A percentile compares a stretch with the other conserved stretches of the same genome.
Conservation (phyloP, 2,113 vertebrate species). For the Leptobrachium ailaonicum region DNA sequence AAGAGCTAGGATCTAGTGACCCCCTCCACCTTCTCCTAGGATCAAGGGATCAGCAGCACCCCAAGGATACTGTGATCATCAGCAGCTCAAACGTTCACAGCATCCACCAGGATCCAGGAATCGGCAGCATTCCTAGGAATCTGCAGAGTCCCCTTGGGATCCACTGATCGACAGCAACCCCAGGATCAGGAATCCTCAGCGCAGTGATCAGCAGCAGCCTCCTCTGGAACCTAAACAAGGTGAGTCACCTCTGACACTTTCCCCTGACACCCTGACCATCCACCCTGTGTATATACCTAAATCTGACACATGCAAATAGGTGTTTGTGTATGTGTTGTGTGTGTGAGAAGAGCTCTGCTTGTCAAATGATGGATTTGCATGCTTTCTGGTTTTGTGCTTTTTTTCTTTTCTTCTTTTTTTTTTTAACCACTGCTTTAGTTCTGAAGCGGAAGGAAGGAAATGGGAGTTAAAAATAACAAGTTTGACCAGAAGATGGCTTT, state of each 20-base stretch:
- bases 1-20: not conserved
- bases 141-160: not conserved
- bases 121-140: not conserved
- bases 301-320: not conserved
- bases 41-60: not conserved
- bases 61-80: not conserved
- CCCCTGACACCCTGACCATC: too few relatives aligned
- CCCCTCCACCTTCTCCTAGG: not conserved
- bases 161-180: not conserved
- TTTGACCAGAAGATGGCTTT: conserved; percentile 17
- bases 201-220: not conserved
- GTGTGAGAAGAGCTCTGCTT: not conserved
- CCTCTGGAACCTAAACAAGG: too few relatives aligned
- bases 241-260: too few relatives aligned
- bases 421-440: conserved; percentile 12
- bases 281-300: not conserved
- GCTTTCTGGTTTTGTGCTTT: not conserved
- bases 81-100: conserved; percentile 1
- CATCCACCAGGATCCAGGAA: not conserved
- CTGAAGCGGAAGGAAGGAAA: conserved; percentile 45
- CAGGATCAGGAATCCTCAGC: not conserved
- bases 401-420: not conserved
- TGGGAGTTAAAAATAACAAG: conserved; percentile 44
- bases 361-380: not conserved
- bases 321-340: not conserved